Conservation (phyloP, 2,113 vertebrate species). For the Sardina pilchardus region DNA sequence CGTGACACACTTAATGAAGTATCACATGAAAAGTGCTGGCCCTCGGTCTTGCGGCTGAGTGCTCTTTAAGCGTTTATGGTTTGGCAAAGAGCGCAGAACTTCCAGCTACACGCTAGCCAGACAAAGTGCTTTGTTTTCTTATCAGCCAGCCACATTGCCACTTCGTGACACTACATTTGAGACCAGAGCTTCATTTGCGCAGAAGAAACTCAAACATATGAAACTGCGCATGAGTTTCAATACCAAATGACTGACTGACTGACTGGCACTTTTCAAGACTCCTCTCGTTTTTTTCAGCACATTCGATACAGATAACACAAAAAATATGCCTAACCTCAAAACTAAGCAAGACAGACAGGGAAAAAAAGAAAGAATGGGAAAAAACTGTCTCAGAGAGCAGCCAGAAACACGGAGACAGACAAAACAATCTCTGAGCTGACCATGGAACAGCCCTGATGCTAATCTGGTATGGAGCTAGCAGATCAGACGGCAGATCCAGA, state of each 20-base stretch:
- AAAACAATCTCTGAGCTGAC: neutral
- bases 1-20: constrained; percentile 13
- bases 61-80: neutral
- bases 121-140: neutral
- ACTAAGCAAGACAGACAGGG: neutral
- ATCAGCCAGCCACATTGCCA: neutral
- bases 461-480: too few relatives aligned
- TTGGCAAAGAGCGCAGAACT: neutral
- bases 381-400: neutral
- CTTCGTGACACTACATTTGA: neutral
- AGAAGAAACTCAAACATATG: neutral
- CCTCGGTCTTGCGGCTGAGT: neutral
- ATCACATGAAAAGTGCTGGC: constrained; percentile 2
- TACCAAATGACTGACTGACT: neutral
- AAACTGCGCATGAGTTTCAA: neutral
- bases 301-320: neutral
- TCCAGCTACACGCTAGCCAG: neutral
- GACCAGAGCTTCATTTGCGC: neutral
- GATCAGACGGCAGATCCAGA: too few relatives aligned
- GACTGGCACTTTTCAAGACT: neutral
- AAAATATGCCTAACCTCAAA: neutral
- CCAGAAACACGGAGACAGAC: neutral
- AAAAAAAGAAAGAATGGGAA: neutral
- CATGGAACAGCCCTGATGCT: neutral
- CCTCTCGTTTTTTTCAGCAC: neutral